Evolutionary conservation across 2,888 invertebrate species (phyloP).

Genomic region (Leptopterna dolabrata): DNA sequence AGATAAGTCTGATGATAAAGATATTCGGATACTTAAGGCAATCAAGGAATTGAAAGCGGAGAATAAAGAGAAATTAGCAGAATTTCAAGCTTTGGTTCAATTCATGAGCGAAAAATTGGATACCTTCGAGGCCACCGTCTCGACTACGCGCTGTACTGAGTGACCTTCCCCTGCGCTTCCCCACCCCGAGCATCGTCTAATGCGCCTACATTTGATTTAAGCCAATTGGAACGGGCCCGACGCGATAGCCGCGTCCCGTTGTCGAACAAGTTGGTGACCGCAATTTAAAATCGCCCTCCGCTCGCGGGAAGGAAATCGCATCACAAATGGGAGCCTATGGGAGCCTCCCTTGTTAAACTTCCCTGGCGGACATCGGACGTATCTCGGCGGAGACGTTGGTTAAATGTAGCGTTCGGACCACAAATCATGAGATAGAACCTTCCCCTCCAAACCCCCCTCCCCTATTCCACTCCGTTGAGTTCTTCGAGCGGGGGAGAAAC

Average conservation of each 20-base stretch:
- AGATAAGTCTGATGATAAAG: no score
- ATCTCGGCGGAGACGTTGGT: slow-evolving; percentile 32
- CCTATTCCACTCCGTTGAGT: no score
- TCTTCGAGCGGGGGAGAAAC: slow-evolving; percentile 38
- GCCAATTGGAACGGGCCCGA: not conserved
- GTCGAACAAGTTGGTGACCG: slow-evolving; percentile 1
- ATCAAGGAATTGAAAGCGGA: no score
- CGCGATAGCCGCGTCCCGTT: not conserved
- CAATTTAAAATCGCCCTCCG: not conserved
- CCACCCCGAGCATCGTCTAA: not conserved
- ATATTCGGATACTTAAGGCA: no score
- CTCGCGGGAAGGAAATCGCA: slow-evolving; percentile 3
- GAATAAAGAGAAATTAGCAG: no score
- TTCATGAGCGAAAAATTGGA: no score
- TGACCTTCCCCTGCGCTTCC: not conserved
- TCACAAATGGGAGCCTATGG: slow-evolving; percentile 29
- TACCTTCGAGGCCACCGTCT: no score
- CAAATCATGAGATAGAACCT: slow-evolving; percentile 39
- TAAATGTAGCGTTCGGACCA: slow-evolving; percentile 37
- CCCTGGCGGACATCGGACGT: not conserved
- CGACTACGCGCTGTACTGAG: no score
- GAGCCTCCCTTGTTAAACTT: slow-evolving; percentile 40
- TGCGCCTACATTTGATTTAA: not conserved
- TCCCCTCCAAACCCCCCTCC: not conserved
- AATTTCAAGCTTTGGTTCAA: no score